Base-by-base conservation (phyloP, 2,113 vertebrate species). In the Antigone vipio region DNA sequence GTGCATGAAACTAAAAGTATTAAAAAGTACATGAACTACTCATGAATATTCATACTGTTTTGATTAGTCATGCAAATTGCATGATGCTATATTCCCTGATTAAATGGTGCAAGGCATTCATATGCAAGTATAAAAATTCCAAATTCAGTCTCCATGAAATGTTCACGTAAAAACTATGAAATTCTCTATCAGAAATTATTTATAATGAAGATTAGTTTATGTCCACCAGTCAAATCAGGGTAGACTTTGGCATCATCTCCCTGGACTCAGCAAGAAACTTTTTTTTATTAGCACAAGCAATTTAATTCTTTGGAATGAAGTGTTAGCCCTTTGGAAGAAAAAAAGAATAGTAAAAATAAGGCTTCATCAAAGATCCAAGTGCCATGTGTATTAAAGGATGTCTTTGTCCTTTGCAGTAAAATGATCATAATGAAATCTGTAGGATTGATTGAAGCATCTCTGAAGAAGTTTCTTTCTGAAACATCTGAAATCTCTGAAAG, bases 321-420 rank as follows among this genome's bases (percentile, higher is more conserved):
- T 35, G 1, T 15, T 30, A 79, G 34, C 4, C 2, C 12, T 59
- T 73, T 35, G 12, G n/a, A 64, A 82, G 11, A 83, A 88, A 83
- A 42, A 72, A 38, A 14, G 1, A 23, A 49, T 59, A 6, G 11
- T 40, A 73, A 72, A 53, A 22, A 55, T 29, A 76, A 53, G 6
- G 1, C 11, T 79, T 72, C 5, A 5, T 45, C 58, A 52, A 38
- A 68, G 9, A n/a, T 2, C 0, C 5, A 40, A 52, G 15, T 42
- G 22, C 8, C 17, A 27, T 24, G 12, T 12, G 5, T 38, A 17
- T 77, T 62, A 40, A 49, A 71, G 14, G 18, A 35, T 53, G 7
- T 42, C 27, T 62, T 78, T 85, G 16, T 47, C 7, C 11, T 75
- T 67, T 78, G 24, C 15, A 53, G 15, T 67, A 47, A 79, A 63